Evolutionary conservation across 1,140 invertebrate genomes (phyloP).

Genomic region (Holcopasites calliopsidis): DNA sequence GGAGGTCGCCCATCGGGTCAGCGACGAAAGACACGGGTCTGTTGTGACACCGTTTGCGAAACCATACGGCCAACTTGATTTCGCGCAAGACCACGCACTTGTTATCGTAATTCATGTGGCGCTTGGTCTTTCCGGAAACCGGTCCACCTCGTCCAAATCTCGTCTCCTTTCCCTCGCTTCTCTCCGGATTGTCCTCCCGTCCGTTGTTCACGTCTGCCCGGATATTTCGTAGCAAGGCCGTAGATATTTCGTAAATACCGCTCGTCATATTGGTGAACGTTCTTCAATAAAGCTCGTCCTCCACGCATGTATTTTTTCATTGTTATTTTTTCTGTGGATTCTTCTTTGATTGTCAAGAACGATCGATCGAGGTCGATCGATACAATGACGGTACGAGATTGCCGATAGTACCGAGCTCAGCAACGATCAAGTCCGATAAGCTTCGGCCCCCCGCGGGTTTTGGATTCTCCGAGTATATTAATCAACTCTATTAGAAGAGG

Average conservation of each 20-base stretch:
- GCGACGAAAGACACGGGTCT: neutral
- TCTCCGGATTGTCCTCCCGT: neutral
- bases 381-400: constrained; percentile 6
- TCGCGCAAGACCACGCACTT: neutral
- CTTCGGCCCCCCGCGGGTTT: constrained; percentile 46
- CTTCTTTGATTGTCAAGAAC: neutral
- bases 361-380: constrained; percentile 12
- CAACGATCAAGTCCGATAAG: constrained; percentile 44
- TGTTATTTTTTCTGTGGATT: neutral
- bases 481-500: too few relatives aligned
- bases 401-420: constrained; percentile 10
- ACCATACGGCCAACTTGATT: constrained; percentile 33
- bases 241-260: constrained; percentile 6
- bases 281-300: neutral
- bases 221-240: constrained; percentile 18
- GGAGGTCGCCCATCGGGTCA: neutral
- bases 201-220: neutral
- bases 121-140: constrained; percentile 30
- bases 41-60: constrained; percentile 57
- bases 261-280: neutral
- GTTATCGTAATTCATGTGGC: neutral
- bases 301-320: neutral
- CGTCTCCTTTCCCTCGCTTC: neutral
- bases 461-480: too few relatives aligned
- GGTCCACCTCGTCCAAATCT: constrained; percentile 9